These are phyloP conservation scores for Onychorhynchus coronatus DNA, from an alignment of 2,113 vertebrate species.

Conservation along the genomic window DNA sequence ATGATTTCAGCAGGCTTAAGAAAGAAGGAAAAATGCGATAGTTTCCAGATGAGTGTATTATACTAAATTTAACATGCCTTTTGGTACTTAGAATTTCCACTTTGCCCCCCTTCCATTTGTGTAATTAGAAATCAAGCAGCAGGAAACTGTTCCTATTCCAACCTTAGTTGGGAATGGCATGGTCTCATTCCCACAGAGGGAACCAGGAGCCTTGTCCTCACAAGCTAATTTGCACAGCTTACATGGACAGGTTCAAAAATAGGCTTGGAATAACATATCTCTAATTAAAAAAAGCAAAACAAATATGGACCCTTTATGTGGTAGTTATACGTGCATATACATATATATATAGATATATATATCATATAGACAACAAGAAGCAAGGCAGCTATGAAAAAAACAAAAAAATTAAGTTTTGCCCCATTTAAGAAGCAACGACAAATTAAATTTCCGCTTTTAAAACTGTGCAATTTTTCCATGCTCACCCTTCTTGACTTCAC, in stretches of 20 bases:
- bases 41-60: constrained; percentile 77
- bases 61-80: constrained; percentile 73
- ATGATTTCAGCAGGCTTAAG: constrained; percentile 55
- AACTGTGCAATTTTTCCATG: neutral
- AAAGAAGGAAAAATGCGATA: constrained; percentile 66
- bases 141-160: constrained; percentile 54
- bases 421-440: neutral
- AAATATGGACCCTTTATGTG: constrained; percentile 29
- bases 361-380: neutral
- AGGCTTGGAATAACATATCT: constrained; percentile 40
- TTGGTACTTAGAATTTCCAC: constrained; percentile 70
- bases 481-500: neutral
- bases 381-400: neutral
- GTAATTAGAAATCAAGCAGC: constrained; percentile 67
- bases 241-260: constrained; percentile 57
- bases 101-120: constrained; percentile 56
- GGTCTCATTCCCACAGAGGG: neutral
- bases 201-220: neutral
- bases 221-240: constrained; percentile 18
- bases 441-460: neutral
- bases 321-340: neutral
- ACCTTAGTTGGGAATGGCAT: neutral
- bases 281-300: constrained; percentile 46
- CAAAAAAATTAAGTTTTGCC: neutral
- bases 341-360: neutral